Evolutionary conservation across 1,140 invertebrate species (phyloP).

Genomic region (Leptoteleia sp.): DNA sequence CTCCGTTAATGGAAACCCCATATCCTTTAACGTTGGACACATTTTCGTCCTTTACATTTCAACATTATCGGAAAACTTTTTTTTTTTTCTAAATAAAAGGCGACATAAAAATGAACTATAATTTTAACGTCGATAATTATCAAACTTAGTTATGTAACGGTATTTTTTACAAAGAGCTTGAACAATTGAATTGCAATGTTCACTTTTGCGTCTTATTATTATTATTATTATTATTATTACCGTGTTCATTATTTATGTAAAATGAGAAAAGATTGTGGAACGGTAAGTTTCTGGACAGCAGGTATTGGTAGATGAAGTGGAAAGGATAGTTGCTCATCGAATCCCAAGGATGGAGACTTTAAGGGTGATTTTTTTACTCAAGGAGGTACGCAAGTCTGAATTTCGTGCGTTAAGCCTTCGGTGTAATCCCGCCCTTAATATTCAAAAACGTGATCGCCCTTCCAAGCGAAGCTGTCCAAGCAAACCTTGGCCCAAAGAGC

Average conservation of each 20-base stretch:
- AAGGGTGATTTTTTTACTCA: constrained; percentile 77
- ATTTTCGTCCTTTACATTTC: constrained; percentile 61
- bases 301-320: constrained; percentile 45
- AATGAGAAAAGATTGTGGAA: too few species aligned
- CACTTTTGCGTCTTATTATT: too few species aligned
- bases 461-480: constrained; percentile 75
- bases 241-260: too few species aligned
- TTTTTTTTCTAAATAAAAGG: constrained; percentile 20
- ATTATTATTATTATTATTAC: too few species aligned
- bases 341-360: constrained; percentile 64
- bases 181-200: too few species aligned
- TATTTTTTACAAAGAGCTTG: too few species aligned
- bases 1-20: constrained; percentile 78
- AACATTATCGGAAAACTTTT: constrained; percentile 22
- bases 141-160: background rate
- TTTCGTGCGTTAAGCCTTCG: constrained; percentile 80
- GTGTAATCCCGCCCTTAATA: constrained; percentile 82
- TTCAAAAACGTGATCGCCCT: constrained; percentile 82
- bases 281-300: too few species aligned
- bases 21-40: constrained; percentile 68
- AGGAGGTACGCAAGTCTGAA: constrained; percentile 74
- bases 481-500: constrained; percentile 62
- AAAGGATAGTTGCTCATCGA: constrained; percentile 52
- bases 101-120: constrained; percentile 1
- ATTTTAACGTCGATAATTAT: constrained; percentile 5